phyloP scores from a whole-genome alignment of 2,888 invertebrate genomes.

The Petrolisthes cinctipes region DNA sequence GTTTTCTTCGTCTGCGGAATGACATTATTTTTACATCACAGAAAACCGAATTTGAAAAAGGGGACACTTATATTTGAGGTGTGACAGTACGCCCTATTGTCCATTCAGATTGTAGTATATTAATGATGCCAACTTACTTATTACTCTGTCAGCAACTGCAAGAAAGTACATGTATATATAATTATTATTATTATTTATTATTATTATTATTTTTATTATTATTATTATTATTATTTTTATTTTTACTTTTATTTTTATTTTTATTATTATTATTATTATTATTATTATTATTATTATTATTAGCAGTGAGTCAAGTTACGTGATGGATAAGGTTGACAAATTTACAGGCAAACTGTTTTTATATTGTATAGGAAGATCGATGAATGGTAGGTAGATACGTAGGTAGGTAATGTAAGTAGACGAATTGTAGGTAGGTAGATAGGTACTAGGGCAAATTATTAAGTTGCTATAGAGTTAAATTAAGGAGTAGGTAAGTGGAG shows the following conservation, averaged over 20 bases:
- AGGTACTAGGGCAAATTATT: background rate
- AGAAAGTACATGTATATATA: background rate
- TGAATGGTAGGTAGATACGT: background rate
- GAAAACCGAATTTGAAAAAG: too few species aligned
- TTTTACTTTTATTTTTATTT: background rate
- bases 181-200: background rate
- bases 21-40: too few species aligned
- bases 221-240: slow-evolving; percentile 1
- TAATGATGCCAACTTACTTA: background rate
- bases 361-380: background rate
- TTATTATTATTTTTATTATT: background rate
- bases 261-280: background rate
- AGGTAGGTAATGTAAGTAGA: background rate
- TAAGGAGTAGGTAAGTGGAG: background rate
- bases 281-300: background rate
- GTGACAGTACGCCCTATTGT: too few species aligned
- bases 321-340: too few species aligned
- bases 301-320: background rate
- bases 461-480: too few species aligned
- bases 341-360: too few species aligned
- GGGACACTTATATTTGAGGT: too few species aligned
- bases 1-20: too few species aligned
- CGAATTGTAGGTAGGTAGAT: background rate
- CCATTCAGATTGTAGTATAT: background rate
- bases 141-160: background rate